Evolutionary conservation across 2,888 invertebrate species (phyloP).

Genomic region (Amphipoea lucens): DNA sequence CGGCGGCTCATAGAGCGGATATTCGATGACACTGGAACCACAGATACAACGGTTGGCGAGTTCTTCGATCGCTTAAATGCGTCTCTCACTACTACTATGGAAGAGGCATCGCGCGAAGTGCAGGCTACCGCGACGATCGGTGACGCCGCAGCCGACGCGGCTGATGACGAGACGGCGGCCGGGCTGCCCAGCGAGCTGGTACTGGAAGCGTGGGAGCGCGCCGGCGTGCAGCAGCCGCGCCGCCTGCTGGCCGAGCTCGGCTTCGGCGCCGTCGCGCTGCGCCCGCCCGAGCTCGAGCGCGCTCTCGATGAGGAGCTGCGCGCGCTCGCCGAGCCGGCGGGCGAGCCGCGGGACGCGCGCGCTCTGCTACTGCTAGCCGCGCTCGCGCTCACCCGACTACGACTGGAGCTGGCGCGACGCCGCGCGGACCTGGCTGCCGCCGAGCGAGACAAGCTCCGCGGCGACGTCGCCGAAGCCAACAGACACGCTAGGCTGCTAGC

Average conservation of each 20-base stretch:
- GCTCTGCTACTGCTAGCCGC: conserved; percentile 90
- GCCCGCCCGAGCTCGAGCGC: conserved; percentile 91
- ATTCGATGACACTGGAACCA: conserved; percentile 75
- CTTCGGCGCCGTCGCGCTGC: conserved; percentile 90
- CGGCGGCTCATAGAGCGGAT: conserved; percentile 79
- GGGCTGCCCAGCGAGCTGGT: conserved; percentile 88
- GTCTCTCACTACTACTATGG: conserved; percentile 79
- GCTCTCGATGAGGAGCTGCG: conserved; percentile 92
- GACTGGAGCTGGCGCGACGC: conserved; percentile 93
- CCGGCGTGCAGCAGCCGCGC: conserved; percentile 92
- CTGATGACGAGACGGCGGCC: conserved; percentile 65
- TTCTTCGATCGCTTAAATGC: conserved; percentile 84
- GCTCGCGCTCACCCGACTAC: conserved; percentile 92
- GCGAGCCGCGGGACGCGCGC: conserved; percentile 75
- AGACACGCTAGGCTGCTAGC: conserved; percentile 94
- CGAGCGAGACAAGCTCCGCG: conserved; percentile 95
- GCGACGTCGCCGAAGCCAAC: conserved; percentile 95
- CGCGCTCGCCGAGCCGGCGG: conserved; percentile 67
- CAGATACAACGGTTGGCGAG: conserved; percentile 85
- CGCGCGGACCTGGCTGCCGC: conserved; percentile 92
- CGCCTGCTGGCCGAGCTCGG: conserved; percentile 92
- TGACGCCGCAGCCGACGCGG: conserved; percentile 42
- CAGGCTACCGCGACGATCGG: conserved; percentile 20
- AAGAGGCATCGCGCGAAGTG: conserved; percentile 68
- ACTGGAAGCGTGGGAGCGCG: conserved; percentile 93